Base-by-base conservation (phyloP, 2,888 invertebrate species). In the Timema cristinae region DNA sequence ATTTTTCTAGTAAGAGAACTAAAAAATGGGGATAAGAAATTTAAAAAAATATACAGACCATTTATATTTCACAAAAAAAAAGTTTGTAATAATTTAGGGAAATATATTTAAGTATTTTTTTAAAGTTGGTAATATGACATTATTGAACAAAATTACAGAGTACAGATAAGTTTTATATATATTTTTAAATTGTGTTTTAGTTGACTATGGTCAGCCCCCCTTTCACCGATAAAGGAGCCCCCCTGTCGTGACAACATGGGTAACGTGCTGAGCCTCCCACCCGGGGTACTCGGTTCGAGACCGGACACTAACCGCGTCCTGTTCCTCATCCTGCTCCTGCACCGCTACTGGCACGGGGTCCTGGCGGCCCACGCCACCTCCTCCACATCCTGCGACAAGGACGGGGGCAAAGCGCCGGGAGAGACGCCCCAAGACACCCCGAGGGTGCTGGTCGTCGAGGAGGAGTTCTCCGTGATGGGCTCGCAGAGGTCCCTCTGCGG, bases 281-380 rank as follows among this genome's bases (percentile, higher is more conserved):
- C 47, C 47, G 63, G 47, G 11, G 63, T 32, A 13, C 47, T 48
- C 16, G 32, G 32, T 32, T 32, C 63, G 47, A 32, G 47, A 63
- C 71, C 67, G 47, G 71, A 73, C 47, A 69, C 71, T 11, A 63
- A 71, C 15, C 66, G 71, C n/a, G 50, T 71, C 5, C 84, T 89
- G 70, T 90, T 89, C 79, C 83, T 90, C 74, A 82, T 90, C 76
- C 89, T 90, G 80, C 83, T 90, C 73, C 88, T 90, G 77, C 88
- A 90, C 77, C 87, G 90, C 75, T 90, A 90, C 13, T 90, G 90
- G 90, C 88, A 87, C 78, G 86, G 89, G 13, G 86, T 90, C 5
- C 84, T 88, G 66, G 89, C 89, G 73, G 86, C 87, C 76, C 85
- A 76, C 52, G 77, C 74, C 67, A 76, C 76, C 63, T 73, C 61